Percentiles rank a stretch among this genome's conserved stretches.
Evolutionary conservation across 2,888 invertebrate species (phyloP).

Genomic region (Agonopterix alstromeriana): DNA sequence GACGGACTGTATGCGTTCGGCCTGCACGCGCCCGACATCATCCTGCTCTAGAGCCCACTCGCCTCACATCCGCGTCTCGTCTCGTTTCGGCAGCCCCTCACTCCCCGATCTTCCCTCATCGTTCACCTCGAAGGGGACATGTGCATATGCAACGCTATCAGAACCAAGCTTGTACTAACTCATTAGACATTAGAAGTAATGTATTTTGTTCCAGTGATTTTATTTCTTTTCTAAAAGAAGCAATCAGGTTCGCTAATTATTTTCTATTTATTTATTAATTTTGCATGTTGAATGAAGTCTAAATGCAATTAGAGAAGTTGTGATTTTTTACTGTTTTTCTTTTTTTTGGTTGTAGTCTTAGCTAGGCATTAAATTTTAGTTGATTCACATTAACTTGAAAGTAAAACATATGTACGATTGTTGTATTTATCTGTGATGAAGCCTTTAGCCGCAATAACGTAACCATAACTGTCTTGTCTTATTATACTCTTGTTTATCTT

Average conservation of each 20-base stretch:
- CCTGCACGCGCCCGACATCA: slow-evolving; percentile 36
- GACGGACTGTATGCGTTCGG: slow-evolving; percentile 36
- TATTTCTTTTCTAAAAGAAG: neutral
- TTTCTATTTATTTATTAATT: neutral
- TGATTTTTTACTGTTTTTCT: neutral
- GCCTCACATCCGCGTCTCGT: slow-evolving; percentile 1
- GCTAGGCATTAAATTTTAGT: neutral
- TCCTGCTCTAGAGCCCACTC: slow-evolving; percentile 27
- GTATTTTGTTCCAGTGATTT: neutral
- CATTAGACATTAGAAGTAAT: neutral
- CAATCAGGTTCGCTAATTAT: neutral
- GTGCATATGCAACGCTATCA: no score
- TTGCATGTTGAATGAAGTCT: neutral
- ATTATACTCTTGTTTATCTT: slow-evolving; percentile 32
- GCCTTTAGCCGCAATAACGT: slow-evolving; percentile 16
- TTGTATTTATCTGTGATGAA: slow-evolving; percentile 46
- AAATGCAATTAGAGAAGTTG: neutral
- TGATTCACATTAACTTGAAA: neutral
- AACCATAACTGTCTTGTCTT: slow-evolving; percentile 18
- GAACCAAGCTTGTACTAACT: no score
- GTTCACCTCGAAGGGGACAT: no score
- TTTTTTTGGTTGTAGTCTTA: neutral
- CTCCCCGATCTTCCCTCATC: no score
- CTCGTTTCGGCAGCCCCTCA: neutral
- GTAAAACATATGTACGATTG: slow-evolving; percentile 9